Conservation (phyloP, 2,797 vertebrate genomes). For the Podarcis siculus region DNA sequence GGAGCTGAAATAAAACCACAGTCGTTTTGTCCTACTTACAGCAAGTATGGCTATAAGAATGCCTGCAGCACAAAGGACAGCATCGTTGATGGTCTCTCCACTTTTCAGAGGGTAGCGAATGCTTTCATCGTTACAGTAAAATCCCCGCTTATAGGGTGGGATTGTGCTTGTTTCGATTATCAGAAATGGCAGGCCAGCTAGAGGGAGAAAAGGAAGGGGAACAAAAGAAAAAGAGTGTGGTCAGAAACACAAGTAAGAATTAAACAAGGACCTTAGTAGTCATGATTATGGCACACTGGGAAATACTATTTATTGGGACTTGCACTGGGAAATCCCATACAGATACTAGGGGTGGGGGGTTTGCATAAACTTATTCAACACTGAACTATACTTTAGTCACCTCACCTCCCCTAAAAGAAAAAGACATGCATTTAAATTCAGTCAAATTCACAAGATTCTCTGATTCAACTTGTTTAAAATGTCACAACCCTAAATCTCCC, state of each 20-base stretch:
- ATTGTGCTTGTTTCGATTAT: conserved; percentile 98
- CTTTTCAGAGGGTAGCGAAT: conserved; percentile 95
- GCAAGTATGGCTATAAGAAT: conserved; percentile 95
- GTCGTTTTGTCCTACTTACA: conserved; percentile 80
- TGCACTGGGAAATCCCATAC: background rate
- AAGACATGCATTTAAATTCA: background rate
- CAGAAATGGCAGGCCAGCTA: conserved; percentile 97
- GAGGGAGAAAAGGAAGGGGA: conserved; percentile 45
- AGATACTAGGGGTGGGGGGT: background rate
- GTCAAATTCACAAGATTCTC: background rate
- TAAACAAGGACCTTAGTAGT: no score
- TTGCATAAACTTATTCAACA: background rate
- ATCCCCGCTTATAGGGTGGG: conserved; percentile 93
- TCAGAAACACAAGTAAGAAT: conserved; percentile 69
- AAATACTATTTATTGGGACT: background rate
- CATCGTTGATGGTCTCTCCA: conserved; percentile 95
- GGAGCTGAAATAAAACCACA: background rate
- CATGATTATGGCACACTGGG: background rate
- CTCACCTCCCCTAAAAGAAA: no score
- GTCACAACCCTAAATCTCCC: background rate
- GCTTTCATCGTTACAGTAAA: conserved; percentile 97
- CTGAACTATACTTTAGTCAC: background rate
- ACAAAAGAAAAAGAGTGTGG: conserved; percentile 41
- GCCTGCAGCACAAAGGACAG: conserved; percentile 92
- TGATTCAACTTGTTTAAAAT: background rate